Evolutionary conservation across 2,888 invertebrate species (phyloP).

Genomic region (Blera fallax): DNA sequence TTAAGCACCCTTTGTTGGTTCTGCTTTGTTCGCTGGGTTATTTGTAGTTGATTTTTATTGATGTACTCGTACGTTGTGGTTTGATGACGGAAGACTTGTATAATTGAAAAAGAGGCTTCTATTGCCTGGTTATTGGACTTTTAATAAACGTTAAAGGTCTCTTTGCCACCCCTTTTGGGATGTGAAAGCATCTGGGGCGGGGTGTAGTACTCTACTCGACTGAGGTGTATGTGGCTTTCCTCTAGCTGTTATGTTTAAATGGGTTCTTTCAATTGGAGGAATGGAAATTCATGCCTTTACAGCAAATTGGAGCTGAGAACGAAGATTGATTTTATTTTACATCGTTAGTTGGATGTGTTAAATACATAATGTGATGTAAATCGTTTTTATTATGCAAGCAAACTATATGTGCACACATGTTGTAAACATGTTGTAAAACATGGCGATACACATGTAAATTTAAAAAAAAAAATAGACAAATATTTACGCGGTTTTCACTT

Average conservation of each 20-base stretch:
- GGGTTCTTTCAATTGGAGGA: conserved; percentile 8
- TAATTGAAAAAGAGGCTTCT: conserved; percentile 63
- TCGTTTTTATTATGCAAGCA: background rate
- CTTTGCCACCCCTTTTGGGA: background rate
- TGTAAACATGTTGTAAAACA: too few relatives aligned
- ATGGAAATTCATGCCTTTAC: background rate
- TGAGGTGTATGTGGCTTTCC: background rate
- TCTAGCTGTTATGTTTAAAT: conserved; percentile 5
- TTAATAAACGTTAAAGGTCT: conserved; percentile 60
- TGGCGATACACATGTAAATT: too few relatives aligned
- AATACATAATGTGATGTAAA: background rate
- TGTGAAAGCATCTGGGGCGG: background rate
- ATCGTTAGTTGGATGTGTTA: background rate
- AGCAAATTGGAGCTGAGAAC: background rate
- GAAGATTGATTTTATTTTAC: background rate
- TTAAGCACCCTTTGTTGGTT: conserved; percentile 66
- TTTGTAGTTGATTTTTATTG: conserved; percentile 54
- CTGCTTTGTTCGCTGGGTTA: conserved; percentile 8
- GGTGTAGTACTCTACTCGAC: background rate
- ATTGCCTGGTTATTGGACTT: conserved; percentile 64
- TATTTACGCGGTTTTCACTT: too few relatives aligned
- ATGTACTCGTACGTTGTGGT: conserved; percentile 13
- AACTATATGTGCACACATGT: background rate
- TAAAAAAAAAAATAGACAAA: too few relatives aligned
- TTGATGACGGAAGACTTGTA: conserved; percentile 51